Conservation (phyloP, 2,888 invertebrate genomes). For the Meganola albula region DNA sequence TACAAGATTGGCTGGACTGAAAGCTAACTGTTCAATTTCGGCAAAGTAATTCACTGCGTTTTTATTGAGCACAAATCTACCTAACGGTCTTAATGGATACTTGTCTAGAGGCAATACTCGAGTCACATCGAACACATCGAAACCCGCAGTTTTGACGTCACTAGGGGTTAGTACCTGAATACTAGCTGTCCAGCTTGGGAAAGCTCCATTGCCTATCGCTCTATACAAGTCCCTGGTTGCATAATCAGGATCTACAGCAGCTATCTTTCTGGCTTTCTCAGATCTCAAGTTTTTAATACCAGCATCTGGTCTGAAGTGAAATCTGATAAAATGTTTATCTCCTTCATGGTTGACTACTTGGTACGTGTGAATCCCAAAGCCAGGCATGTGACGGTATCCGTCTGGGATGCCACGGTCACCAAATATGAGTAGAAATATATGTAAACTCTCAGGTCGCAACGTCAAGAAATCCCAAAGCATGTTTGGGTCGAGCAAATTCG, state of each 20-base stretch:
- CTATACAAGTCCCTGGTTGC: constrained; percentile 90
- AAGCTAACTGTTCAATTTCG: constrained; percentile 94
- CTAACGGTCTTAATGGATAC: constrained; percentile 89
- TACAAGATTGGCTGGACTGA: constrained; percentile 89
- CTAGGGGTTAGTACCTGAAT: constrained; percentile 90
- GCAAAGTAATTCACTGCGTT: constrained; percentile 94
- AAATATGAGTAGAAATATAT: constrained; percentile 88
- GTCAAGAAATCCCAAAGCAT: constrained; percentile 96
- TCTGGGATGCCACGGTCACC: constrained; percentile 93
- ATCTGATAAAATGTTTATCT: constrained; percentile 87
- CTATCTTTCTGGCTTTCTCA: constrained; percentile 80
- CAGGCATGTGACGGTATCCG: constrained; percentile 93
- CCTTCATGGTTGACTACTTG: constrained; percentile 86
- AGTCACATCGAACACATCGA: constrained; percentile 94
- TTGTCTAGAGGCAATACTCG: constrained; percentile 88
- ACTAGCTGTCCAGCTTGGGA: constrained; percentile 85
- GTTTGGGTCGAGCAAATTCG: constrained; percentile 89
- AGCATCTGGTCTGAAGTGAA: constrained; percentile 92
- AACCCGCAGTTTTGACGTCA: constrained; percentile 85
- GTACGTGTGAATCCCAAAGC: constrained; percentile 93
- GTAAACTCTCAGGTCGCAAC: constrained; percentile 88
- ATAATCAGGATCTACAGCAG: constrained; percentile 90
- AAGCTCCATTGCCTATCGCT: constrained; percentile 84
- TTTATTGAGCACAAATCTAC: constrained; percentile 87
- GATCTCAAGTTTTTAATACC: constrained; percentile 86